Conservation (phyloP, 2,888 invertebrate species). For the Exocentrus adspersus region DNA sequence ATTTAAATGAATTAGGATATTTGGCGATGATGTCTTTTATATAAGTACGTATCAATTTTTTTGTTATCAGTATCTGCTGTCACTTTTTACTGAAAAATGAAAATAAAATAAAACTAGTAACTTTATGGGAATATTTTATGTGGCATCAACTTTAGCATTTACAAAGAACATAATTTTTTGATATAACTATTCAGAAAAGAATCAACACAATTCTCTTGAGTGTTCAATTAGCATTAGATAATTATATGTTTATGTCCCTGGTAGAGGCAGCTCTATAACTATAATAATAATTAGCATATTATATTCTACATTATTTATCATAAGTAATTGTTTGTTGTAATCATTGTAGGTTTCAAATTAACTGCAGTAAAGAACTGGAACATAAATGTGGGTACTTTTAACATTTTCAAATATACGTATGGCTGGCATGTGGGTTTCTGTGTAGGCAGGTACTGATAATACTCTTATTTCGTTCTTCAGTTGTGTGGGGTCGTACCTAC, state of each 20-base stretch:
- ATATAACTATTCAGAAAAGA: no score
- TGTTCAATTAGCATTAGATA: no score
- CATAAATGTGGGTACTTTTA: conserved; percentile 50
- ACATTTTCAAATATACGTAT: conserved; percentile 51
- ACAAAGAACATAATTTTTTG: no score
- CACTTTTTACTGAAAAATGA: not conserved
- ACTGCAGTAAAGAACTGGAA: conserved; percentile 48
- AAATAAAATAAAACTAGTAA: conserved; percentile 10
- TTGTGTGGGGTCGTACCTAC: conserved; percentile 52
- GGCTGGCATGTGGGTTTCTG: conserved; percentile 49
- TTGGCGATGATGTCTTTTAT: conserved; percentile 47
- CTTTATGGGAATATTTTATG: conserved; percentile 3
- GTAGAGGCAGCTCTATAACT: no score
- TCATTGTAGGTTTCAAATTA: conserved; percentile 46
- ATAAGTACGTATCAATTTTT: conserved; percentile 29
- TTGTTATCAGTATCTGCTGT: not conserved
- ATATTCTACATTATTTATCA: conserved; percentile 35
- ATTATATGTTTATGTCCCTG: no score
- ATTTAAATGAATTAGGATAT: conserved; percentile 49
- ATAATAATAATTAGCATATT: no score
- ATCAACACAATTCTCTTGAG: no score
- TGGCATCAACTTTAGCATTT: conserved; percentile 1
- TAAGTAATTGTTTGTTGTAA: conserved; percentile 43
- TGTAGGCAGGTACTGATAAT: conserved; percentile 55
- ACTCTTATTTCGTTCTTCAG: conserved; percentile 55